phyloP scores from a whole-genome alignment of 2,797 vertebrate species.

The Caiman crocodilus region DNA sequence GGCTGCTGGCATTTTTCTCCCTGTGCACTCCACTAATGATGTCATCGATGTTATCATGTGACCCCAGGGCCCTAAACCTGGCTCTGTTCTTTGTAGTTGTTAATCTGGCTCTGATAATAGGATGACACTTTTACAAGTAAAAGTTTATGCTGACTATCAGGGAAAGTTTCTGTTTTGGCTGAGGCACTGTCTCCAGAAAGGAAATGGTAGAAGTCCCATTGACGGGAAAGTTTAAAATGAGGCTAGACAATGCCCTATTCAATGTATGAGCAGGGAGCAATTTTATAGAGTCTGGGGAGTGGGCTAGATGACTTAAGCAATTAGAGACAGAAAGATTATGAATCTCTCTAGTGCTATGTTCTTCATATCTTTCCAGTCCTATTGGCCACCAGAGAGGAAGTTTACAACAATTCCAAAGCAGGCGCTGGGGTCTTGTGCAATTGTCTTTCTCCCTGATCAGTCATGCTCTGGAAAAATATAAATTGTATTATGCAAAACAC shows the following conservation, averaged over 20 bases:
- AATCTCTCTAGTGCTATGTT: background rate
- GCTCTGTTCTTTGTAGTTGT: background rate
- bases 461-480: background rate
- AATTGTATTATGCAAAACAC: background rate
- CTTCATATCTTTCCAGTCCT: background rate
- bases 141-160: background rate
- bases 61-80: background rate
- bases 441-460: conserved; percentile 4
- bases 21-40: background rate
- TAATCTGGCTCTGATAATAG: background rate
- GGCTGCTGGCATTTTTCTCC: background rate
- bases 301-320: background rate
- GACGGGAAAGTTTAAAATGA: conserved; percentile 12
- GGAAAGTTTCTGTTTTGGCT: background rate
- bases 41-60: background rate
- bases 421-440: background rate
- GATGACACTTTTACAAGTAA: conserved; percentile 37
- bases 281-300: background rate
- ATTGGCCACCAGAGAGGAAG: background rate
- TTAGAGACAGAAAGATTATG: background rate
- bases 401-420: background rate
- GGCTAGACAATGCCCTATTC: background rate
- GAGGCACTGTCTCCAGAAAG: background rate
- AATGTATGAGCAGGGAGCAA: conserved; percentile 22
- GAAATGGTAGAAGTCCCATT: background rate